Evolutionary conservation across 2,888 invertebrate genomes (phyloP).

Genomic region (Ptychoptera albimana): DNA sequence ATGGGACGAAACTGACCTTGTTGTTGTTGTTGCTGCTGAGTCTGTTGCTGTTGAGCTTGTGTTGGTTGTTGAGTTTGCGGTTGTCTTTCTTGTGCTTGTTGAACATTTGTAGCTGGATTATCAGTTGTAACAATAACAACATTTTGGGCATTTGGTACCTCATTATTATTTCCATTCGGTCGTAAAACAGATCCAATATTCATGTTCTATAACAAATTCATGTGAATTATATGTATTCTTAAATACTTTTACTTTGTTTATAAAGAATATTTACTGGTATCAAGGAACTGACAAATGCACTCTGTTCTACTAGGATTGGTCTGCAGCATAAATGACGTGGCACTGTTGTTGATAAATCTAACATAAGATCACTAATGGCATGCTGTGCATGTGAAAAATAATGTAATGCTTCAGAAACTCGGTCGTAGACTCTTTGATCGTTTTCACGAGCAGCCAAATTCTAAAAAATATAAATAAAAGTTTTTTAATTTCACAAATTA

Average conservation of each 20-base stretch:
- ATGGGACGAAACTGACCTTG: neutral
- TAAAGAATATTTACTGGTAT: neutral
- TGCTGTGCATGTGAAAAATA: slow-evolving; percentile 80
- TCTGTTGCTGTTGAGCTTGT: slow-evolving; percentile 11
- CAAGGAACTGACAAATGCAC: slow-evolving; percentile 28
- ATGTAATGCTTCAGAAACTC: slow-evolving; percentile 68
- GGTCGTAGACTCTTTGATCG: slow-evolving; percentile 51
- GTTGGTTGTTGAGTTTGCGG: slow-evolving; percentile 5
- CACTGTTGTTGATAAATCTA: slow-evolving; percentile 48
- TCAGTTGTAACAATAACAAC: neutral
- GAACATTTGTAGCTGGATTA: neutral
- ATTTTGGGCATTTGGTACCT: slow-evolving; percentile 10
- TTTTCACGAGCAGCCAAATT: slow-evolving; percentile 33
- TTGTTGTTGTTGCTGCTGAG: slow-evolving; percentile 7
- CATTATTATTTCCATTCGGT: slow-evolving; percentile 12
- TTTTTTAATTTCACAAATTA: neutral
- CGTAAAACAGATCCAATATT: slow-evolving; percentile 2
- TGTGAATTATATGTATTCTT: neutral
- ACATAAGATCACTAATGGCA: slow-evolving; percentile 70
- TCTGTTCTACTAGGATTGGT: slow-evolving; percentile 55
- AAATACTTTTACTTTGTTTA: too few species aligned
- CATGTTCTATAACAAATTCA: neutral
- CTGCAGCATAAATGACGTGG: slow-evolving; percentile 55
- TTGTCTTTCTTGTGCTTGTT: neutral
- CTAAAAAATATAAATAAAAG: slow-evolving; percentile 10